Evolutionary conservation across 2,888 invertebrate genomes (phyloP).

Genomic region (Agrotis segetum): DNA sequence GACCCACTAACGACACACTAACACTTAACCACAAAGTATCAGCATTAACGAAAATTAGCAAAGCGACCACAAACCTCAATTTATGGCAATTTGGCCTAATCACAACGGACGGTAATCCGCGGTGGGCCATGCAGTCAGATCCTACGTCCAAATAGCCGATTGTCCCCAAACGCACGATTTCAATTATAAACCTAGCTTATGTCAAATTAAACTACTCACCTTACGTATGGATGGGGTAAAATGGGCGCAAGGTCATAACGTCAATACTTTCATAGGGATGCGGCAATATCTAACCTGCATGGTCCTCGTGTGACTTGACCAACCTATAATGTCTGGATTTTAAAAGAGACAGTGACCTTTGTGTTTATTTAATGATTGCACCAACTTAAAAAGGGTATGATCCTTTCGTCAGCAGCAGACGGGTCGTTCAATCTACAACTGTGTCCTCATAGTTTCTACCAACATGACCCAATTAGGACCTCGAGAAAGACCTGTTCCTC

Average conservation of each 20-base stretch:
- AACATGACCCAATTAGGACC: too few species aligned
- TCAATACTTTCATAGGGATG: not conserved
- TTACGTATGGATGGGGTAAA: constrained; percentile 14
- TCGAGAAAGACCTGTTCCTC: too few species aligned
- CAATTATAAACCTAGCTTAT: constrained; percentile 64
- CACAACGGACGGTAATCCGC: constrained; percentile 57
- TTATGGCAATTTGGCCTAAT: constrained; percentile 56
- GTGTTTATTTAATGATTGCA: too few species aligned
- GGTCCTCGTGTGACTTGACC: too few species aligned
- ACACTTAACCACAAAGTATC: constrained; percentile 16
- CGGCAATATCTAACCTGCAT: too few species aligned
- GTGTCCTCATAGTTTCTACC: too few species aligned
- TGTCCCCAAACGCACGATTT: constrained; percentile 64
- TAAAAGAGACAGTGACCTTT: too few species aligned
- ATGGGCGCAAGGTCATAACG: constrained; percentile 3
- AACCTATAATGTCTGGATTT: too few species aligned
- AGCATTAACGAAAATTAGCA: constrained; percentile 45
- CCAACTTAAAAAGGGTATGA: too few species aligned
- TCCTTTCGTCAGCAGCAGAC: too few species aligned
- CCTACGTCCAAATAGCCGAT: constrained; percentile 60
- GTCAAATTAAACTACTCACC: constrained; percentile 53
- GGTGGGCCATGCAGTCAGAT: constrained; percentile 43
- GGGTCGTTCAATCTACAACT: too few species aligned
- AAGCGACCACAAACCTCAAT: constrained; percentile 63
- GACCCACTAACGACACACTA: constrained; percentile 13